Evolutionary conservation across 2,888 invertebrate genomes (phyloP), one percentile per base, ranked within the genome.

Genomic region (Pyrrhia umbra): DNA sequence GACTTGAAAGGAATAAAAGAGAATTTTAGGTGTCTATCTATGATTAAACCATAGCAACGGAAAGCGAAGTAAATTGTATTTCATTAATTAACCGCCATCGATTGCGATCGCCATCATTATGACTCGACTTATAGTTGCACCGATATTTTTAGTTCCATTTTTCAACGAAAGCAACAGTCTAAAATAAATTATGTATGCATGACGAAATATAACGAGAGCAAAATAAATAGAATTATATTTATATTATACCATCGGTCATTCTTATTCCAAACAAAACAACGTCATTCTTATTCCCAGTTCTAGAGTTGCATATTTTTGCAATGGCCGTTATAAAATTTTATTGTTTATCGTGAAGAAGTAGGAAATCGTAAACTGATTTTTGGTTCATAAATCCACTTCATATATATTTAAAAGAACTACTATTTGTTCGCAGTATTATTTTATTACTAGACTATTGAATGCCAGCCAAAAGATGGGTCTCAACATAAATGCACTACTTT

Each of bases 361-460:
- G 63, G 79, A 71, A 79, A 71, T 54, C 45, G 27, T 75, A 71
- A 71, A 76, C 47, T 46, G 39, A 43, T 18, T 75, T 18, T 40
- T 43, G n/a, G 37, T 18, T 15, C 34, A 54, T 75, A 67, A 70
- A 70, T 69, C 54, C 43, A 34, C 6, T 46, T 42, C 39, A 18
- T 62, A 64, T 65, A 47, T 69, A 42, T 78, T 77, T 65, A 54
- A 74, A 67, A 69, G 49, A 43, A 45, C 52, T 73, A 30, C 49
- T 51, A 51, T 42, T 42, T 45, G 20, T 55, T 49, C 10, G 21
- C n/a, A 25, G 23, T n/a, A 10, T 58, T 46, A 34, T 50, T 69
- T 50, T 42, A 40, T 21, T 27, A 15, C 9, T 21, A 27, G 10
- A n/a, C 34, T 42, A 34, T 30, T 34, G n/a, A 34, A 34, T 34